Evolutionary conservation across 2,113 vertebrate genomes (phyloP), one percentile per base, ranked within the genome.

Genomic region (Lethenteron camtschaticum): DNA sequence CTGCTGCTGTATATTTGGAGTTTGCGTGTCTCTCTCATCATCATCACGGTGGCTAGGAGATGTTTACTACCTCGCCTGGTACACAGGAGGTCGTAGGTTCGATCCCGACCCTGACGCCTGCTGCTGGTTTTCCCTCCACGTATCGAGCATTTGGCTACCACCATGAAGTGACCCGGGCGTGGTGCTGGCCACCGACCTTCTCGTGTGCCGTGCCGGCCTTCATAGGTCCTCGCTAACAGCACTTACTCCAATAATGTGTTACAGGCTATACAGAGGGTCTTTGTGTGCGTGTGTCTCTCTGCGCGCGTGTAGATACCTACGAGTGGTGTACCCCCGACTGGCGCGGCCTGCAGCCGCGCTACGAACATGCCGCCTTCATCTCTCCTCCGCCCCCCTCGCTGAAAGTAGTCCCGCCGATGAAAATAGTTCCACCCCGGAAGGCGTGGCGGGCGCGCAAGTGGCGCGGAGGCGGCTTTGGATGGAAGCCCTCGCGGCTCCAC

Each of bases 261-360:
- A 8, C 10, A 16, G 9, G 24, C 59, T 4, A 63, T 24, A 16
- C 9, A 9, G 24, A 66, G 9, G 10, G n/a, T 9, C 9, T 66
- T 66, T 63, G 13, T 66, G n/a, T 66, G n/a, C 63, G 9, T 66
- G 63, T 66, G 9, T 66, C 24, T 66, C 10, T 41, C 41, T 41
- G 41, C 41, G 41, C 41, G 41, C 41, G 41, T 66, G 63, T 24
- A 66, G 63, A 66, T 66, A 66, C n/a, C n/a, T 24, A 66, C 63
- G 24, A n/a, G n/a, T 66, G 63, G 63, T 11, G 10, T 24, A n/a
- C n/a, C 63, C 63, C 63, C n/a, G 63, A n/a, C 63, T 66, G 63
- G 63, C 63, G 24, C 24, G 63, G 63, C 8, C 63, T 66, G n/a
- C 8, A 11, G 24, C 63, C 8, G n/a, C 63, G 63, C 63, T 66